Base-by-base conservation (phyloP, 2,888 invertebrate species). In the Drosophila sordidula region DNA sequence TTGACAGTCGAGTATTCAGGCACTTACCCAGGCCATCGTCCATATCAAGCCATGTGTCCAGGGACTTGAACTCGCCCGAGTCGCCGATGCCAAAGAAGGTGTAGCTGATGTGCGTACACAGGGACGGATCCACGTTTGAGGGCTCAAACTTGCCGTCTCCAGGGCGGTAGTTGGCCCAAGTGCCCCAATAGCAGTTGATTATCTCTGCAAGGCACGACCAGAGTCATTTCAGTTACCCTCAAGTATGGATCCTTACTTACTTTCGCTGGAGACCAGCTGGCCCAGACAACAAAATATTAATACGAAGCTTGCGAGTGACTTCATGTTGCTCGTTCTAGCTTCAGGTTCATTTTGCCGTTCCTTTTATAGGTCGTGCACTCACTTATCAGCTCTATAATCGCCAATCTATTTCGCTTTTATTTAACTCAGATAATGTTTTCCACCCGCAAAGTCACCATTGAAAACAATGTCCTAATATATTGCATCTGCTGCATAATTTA, bases 51-150 rank as follows among this genome's bases (percentile, higher is more conserved):
- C 84, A 89, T 12, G 67, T 29, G 66, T 90, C 90, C 51, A 90
- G 52, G 1, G 71, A 66, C 47, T 49, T 75, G 8, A 90, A 65
- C 34, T 69, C 73, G 14, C 89, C 90, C 0, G 58, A 44, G 1
- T 59, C 63, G 25, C 29, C 32, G 22, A 90, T 84, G 14, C 91
- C 91, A 44, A 90, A 89, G 73, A 90, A 90, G 14, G 80, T 67
- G 50, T 90, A 90, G 65, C 80, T 81, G 2, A 90, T 41, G 63
- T 90, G 90, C 4, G 91, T 87, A 29, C 90, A 90, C 14, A 90
- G 59, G 0, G 1, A 51, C 4, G 90, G 80, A 76, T 90, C 78
- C 29, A 90, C 80, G 57, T 87, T 64, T 0, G 64, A 44, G 6
- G 80, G 57, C 1, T 70, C 71, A 26, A 90, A 90, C 29, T 80